Evolutionary conservation across 2,113 vertebrate genomes (phyloP).

Genomic region (Ammodytes marinus): DNA sequence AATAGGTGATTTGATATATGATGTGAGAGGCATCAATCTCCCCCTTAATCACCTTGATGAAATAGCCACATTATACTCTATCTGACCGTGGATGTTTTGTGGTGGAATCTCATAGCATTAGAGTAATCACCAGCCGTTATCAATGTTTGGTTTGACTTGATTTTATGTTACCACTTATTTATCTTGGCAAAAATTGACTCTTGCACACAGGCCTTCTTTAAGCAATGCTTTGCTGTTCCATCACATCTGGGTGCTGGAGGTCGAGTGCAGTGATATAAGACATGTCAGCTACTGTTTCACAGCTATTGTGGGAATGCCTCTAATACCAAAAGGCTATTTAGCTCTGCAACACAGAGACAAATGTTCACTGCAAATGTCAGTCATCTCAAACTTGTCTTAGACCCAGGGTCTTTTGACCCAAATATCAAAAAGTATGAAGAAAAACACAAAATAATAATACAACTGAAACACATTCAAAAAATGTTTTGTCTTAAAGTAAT

Average conservation of each 20-base stretch:
- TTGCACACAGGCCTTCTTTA: background rate
- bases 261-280: background rate
- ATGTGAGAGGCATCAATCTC: constrained; percentile 27
- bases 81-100: background rate
- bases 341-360: background rate
- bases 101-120: background rate
- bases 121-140: background rate
- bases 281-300: constrained; percentile 17
- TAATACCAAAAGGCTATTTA: background rate
- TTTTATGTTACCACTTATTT: constrained; percentile 6
- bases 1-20: constrained; percentile 44
- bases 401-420: background rate
- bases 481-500: background rate
- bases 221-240: background rate
- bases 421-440: background rate
- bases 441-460: background rate
- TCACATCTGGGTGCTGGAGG: background rate
- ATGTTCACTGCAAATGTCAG: background rate
- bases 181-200: background rate
- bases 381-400: background rate
- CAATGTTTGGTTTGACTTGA: background rate
- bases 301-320: background rate
- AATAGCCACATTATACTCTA: background rate
- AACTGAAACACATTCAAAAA: background rate
- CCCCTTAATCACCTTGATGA: constrained; percentile 15